Base-by-base conservation (phyloP, 1,140 invertebrate species). In the Euura lappo region DNA sequence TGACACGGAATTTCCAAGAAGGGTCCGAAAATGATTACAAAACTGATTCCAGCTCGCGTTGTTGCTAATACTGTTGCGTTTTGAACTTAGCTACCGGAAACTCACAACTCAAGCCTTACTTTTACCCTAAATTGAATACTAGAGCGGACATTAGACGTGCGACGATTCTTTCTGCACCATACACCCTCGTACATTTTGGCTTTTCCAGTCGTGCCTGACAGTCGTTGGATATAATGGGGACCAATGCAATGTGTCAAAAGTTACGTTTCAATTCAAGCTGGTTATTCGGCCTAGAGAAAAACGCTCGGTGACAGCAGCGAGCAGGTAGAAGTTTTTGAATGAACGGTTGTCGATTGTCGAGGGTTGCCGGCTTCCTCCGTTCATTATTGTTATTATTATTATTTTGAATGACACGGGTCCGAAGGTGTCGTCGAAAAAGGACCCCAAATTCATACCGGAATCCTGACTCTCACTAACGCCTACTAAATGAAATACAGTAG, bases 301-400 rank as follows among this genome's bases (percentile, higher is more conserved):
- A 60, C 3, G 51, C 51, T 60, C 51, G 51, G 51, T 6, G 51
- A 60, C 51, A 60, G 51, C 51, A 60, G 8, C 51, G 5, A 60
- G 51, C 51, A 60, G 51, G 51, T 60, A 60, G 51, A 60, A n/a
- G 51, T n/a, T 60, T 60, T 11, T n/a, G 51, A 60, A 60, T n/a
- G 6, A 60, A 60, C 51, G 51, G 13, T 60, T 60, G 51, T n/a
- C 51, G 51, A 60, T 60, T 60, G 8, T 60, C 51, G 8, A 6
- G 13, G 51, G 51, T 8, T 60, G 3, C 51, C 51, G 8, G 51
- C 6, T 8, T 60, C 51, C 8, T 60, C 51, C 51, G 10, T 28
- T 28, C 13, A n/a, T 60, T n/a, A 5, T 60, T 6, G 10, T 60
- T 8, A 11, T 60, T 60, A 60, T 60, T 60, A 60, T 60, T 60